phyloP scores from a whole-genome alignment of 2,888 invertebrate species.

The Thymelicus acteon region DNA sequence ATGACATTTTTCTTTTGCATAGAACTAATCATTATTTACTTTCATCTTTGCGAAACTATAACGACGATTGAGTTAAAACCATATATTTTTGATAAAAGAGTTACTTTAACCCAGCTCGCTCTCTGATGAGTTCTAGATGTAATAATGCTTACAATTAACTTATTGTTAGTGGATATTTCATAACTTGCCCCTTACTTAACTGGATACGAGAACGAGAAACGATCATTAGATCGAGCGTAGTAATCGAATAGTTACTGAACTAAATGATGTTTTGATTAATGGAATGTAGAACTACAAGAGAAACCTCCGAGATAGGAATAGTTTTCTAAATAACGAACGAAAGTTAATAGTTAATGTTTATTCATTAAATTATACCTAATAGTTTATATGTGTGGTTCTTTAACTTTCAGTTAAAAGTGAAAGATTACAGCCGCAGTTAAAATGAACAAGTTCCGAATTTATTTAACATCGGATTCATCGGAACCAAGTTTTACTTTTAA shows the following conservation, averaged over 20 bases:
- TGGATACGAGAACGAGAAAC: background rate
- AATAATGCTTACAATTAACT: no score
- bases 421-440: background rate
- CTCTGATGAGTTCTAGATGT: no score
- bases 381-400: background rate
- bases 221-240: background rate
- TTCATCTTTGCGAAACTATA: no score
- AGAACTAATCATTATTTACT: no score
- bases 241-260: slow-evolving; percentile 1
- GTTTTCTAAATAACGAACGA: background rate
- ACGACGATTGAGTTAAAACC: no score
- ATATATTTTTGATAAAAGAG: no score
- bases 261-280: background rate
- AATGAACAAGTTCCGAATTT: background rate
- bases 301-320: background rate
- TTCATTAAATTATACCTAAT: background rate
- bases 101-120: no score
- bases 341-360: slow-evolving; percentile 4
- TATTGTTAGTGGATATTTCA: background rate
- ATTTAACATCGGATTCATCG: background rate
- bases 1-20: no score
- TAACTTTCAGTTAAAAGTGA: slow-evolving; percentile 7
- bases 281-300: background rate
- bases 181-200: background rate
- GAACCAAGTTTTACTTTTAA: slow-evolving; percentile 4